These are phyloP conservation scores for Pristis pectinata DNA, from an alignment of 2,797 vertebrate species.

Conservation along the genomic window DNA sequence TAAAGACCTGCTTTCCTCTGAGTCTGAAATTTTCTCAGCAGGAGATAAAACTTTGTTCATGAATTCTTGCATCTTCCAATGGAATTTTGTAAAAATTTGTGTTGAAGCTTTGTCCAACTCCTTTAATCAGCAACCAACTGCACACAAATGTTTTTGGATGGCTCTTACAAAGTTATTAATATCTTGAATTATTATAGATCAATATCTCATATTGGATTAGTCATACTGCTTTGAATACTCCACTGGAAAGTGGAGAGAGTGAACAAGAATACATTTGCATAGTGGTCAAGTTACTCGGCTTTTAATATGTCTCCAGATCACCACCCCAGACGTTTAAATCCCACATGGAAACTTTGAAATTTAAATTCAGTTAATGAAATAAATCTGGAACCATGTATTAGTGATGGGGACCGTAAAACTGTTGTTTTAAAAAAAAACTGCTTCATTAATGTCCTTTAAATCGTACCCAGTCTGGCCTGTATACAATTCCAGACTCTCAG, in stretches of 20 bases:
- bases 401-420: too few species aligned
- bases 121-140: background rate
- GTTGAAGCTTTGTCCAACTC: background rate
- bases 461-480: too few species aligned
- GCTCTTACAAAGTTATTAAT: background rate
- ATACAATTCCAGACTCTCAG: too few species aligned
- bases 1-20: background rate
- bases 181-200: background rate
- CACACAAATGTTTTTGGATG: background rate
- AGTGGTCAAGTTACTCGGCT: too few species aligned
- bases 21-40: background rate
- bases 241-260: background rate
- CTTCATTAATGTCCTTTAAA: too few species aligned
- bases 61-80: background rate
- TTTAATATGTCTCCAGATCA: too few species aligned
- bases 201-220: background rate
- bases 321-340: too few species aligned
- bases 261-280: background rate
- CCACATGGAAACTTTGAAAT: too few species aligned
- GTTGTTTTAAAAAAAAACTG: too few species aligned
- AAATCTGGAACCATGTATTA: too few species aligned
- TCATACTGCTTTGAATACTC: background rate
- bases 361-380: too few species aligned
- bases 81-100: background rate
- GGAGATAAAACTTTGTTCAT: background rate